These are phyloP conservation scores for Amblyteles armatorius DNA, from an alignment of 2,888 invertebrate species.

Conservation along the genomic window DNA sequence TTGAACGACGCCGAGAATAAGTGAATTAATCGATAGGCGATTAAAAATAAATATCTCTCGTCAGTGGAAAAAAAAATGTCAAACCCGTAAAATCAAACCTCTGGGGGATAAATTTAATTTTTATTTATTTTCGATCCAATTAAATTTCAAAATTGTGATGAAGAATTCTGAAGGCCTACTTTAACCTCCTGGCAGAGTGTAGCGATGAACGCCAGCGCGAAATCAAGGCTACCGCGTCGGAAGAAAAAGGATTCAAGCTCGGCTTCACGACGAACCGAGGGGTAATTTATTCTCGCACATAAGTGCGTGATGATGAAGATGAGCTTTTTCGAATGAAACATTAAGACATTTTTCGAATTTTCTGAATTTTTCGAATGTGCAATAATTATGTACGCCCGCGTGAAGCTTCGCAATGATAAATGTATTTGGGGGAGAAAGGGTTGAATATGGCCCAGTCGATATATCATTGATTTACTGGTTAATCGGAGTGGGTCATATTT, in stretches of 20 bases:
- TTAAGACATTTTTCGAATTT: neutral
- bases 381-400: too few relatives aligned
- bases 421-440: neutral
- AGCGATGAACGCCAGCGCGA: constrained; percentile 29
- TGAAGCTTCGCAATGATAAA: neutral
- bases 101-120: neutral
- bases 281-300: constrained; percentile 27
- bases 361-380: neutral
- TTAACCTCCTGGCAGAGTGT: constrained; percentile 43
- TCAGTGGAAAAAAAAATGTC: constrained; percentile 33
- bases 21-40: constrained; percentile 31
- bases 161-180: constrained; percentile 37
- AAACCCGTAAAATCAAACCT: constrained; percentile 7
- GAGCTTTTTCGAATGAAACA: neutral
- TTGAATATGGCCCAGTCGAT: neutral
- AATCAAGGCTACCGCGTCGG: constrained; percentile 47
- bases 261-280: constrained; percentile 29
- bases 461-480: neutral
- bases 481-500: neutral
- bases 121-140: constrained; percentile 32
- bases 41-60: neutral
- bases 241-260: constrained; percentile 42
- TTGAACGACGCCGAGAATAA: constrained; percentile 50
- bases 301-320: neutral
- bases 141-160: constrained; percentile 43